Base-by-base conservation (phyloP, 2,113 vertebrate genomes). In the Barbus barbus region DNA sequence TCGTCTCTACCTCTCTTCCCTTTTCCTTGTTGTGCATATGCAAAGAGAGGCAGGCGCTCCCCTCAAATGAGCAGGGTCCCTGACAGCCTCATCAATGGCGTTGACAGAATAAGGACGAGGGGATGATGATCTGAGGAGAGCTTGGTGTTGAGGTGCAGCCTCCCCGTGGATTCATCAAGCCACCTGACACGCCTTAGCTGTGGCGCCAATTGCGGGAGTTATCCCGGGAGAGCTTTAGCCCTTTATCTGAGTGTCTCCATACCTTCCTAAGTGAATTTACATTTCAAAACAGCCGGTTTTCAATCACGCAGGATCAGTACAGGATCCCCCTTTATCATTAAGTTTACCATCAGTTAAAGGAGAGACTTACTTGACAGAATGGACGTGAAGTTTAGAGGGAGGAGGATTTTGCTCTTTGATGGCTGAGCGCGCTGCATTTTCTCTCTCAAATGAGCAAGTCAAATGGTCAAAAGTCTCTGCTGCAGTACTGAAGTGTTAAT, bases 101-200 rank as follows among this genome's bases (percentile, higher is more conserved):
- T 90, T 95, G 94, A 95, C 94, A 94, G 94, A 95, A 95, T 95
- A 94, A 94, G 94, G 93, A 92, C 94, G 53, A 91, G 92, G 89
- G 92, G 92, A 92, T 87, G 92, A 93, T 94, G 93, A 94, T 94
- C 93, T 94, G 91, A 94, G 81, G 92, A 92, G 74, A 90, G 88
- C 90, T 89, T 87, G 90, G 92, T 91, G 89, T 91, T 90, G 90
- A 88, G 90, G 67, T 93, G 85, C 80, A 83, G 74, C 91, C 89
- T 94, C 91, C 87, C 91, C 72, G 86, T 90, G 88, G 91, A 92
- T 92, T 93, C 93, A 93, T 93, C 93, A 93, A 94, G 90, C 90
- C 91, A 89, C 91, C 93, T 94, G 94, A 94, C 93, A 93, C 88
- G 90, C 92, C 92, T 92, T 90, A 72, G 80, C 86, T 92, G 92